Base-by-base conservation (phyloP, 2,113 vertebrate species). In the Neolamprologus toae region DNA sequence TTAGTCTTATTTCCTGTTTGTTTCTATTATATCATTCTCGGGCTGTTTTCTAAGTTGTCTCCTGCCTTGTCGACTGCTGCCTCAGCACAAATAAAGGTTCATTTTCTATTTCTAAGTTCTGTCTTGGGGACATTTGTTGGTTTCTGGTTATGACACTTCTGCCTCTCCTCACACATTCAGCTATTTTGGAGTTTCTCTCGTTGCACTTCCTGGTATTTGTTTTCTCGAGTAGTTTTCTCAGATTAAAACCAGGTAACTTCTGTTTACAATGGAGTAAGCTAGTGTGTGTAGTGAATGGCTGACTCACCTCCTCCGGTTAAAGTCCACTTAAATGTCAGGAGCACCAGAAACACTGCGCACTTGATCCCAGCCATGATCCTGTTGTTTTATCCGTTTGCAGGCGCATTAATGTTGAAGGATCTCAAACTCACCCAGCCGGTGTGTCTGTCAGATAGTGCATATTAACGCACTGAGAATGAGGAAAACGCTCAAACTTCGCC, bases 391-490 rank as follows among this genome's bases (percentile, higher is more conserved):
- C 4, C 42, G 14, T 28, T 17, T 28, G 40, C 23, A 11, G 37
- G 9, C 9, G 23, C 71, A 28, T 28, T 17, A 28, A 16, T 28
- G 71, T 11, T 28, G 9, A 76, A 47, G 31, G 40, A 47, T 12
- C 13, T 3, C 2, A 47, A 76, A 28, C 23, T 19, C 6, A 28
- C 42, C 0, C 23, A 45, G 9, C 6, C 3, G 0, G 2, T 6
- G 0, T 19, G 33, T 68, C 33, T 2, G n/a, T 16, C 13, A 6
- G n/a, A 1, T 4, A 0, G 13, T 0, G 0, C 13, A 28, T 2
- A 4, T 76, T 28, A 76, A 42, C 16, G 13, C n/a, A 26, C 31
- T 3, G 59, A 66, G 61, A 35, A 66, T 35, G 1, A 16, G 12
- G 8, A 76, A 76, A 17, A 26, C 9, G 26, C 23, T 16, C 11